phyloP scores from a whole-genome alignment of 2,113 vertebrate genomes.

The Nothobranchius kuhntae region DNA sequence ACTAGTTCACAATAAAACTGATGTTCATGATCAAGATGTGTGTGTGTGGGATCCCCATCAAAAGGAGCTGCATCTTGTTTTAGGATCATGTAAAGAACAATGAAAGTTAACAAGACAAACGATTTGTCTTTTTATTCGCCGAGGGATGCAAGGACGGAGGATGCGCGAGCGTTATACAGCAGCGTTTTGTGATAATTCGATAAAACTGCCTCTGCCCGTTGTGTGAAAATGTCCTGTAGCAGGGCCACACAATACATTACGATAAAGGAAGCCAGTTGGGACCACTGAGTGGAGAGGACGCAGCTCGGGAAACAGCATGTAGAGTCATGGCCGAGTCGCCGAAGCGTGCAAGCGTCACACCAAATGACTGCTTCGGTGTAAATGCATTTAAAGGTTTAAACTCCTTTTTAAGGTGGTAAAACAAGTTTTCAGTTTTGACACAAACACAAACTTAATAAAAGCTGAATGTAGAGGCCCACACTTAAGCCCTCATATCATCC shows the following conservation, averaged over 20 bases:
- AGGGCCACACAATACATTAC: slow-evolving; percentile 57
- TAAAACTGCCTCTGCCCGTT: slow-evolving; percentile 61
- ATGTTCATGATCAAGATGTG: slow-evolving; percentile 60
- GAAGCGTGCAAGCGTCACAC: slow-evolving; percentile 20
- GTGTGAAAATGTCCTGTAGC: slow-evolving; percentile 54
- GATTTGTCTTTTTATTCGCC: slow-evolving; percentile 53
- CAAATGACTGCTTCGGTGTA: slow-evolving; percentile 33
- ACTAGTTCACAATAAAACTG: slow-evolving; percentile 65
- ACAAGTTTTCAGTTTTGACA: no score
- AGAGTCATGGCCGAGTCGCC: slow-evolving; percentile 50
- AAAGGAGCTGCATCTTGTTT: no score
- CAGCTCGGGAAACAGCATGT: slow-evolving; percentile 51
- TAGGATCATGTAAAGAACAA: slow-evolving; percentile 48
- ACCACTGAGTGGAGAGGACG: slow-evolving; percentile 50
- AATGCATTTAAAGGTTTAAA: slow-evolving; percentile 5
- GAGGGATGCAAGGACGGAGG: slow-evolving; percentile 39
- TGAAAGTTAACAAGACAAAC: slow-evolving; percentile 64
- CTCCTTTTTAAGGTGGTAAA: no score
- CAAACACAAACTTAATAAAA: no score
- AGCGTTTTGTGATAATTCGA: slow-evolving; percentile 65
- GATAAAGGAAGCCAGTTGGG: slow-evolving; percentile 56
- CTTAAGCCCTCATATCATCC: no score
- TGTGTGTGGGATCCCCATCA: slow-evolving; percentile 57
- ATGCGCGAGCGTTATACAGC: slow-evolving; percentile 40
- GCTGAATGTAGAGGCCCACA: no score